These are phyloP conservation scores for Albula glossodonta DNA, from an alignment of 2,113 vertebrate species.

Conservation along the genomic window DNA sequence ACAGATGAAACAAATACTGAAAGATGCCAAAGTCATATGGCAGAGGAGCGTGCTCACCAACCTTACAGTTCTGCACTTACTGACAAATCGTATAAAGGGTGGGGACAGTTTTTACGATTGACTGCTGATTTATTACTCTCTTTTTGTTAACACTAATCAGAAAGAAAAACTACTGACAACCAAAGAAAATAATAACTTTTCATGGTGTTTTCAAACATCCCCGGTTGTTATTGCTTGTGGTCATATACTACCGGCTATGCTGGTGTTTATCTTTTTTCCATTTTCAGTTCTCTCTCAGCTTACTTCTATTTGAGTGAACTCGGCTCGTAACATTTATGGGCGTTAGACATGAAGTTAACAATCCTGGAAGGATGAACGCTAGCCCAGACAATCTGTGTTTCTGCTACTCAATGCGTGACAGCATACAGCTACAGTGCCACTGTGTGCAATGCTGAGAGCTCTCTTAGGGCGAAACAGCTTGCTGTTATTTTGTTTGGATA, in stretches of 20 bases:
- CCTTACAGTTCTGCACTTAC: neutral
- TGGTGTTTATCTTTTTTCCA: neutral
- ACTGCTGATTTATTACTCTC: neutral
- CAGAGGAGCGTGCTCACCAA: neutral
- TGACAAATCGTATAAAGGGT: neutral
- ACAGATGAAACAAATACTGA: neutral
- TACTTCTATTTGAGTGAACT: neutral
- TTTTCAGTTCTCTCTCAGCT: neutral
- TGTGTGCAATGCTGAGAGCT: neutral
- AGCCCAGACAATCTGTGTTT: neutral
- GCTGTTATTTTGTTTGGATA: neutral
- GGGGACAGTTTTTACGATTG: neutral
- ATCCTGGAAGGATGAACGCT: neutral
- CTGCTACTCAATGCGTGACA: neutral
- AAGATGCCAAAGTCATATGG: neutral
- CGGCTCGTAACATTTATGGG: neutral
- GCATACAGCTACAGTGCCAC: neutral
- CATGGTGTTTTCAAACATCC: neutral
- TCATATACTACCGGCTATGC: neutral
- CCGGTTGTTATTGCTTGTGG: neutral
- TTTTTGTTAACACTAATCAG: neutral
- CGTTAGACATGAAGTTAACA: neutral
- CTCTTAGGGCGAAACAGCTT: neutral
- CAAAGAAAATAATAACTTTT: neutral
- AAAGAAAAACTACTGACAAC: neutral